A percentile compares a stretch with the other conserved stretches of the same genome.
These are phyloP conservation scores for Lethocerus indicus DNA, from an alignment of 1,140 invertebrate species.

Conservation along the genomic window DNA sequence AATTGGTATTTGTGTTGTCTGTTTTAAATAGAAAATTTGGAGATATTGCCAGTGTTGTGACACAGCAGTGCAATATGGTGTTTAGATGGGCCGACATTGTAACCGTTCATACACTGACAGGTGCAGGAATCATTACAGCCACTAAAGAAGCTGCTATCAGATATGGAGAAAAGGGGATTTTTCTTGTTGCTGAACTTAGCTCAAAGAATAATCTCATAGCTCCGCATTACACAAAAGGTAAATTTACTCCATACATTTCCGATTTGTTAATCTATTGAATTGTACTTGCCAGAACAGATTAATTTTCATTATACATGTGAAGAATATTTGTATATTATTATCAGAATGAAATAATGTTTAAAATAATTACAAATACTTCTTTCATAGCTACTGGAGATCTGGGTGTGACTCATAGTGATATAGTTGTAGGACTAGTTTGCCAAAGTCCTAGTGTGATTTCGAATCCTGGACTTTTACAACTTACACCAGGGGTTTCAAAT, in stretches of 20 bases:
- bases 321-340: too few species aligned
- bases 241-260: too few species aligned
- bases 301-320: too few species aligned
- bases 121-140: constrained; percentile 59
- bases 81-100: constrained; percentile 78
- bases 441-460: constrained; percentile 49
- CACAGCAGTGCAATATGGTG: constrained; percentile 61
- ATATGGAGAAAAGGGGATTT: too few species aligned
- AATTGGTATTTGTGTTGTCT: too few species aligned
- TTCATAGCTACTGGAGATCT: constrained; percentile 46
- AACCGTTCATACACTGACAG: constrained; percentile 75
- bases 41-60: constrained; percentile 89
- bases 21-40: constrained; percentile 68
- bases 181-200: constrained; percentile 78
- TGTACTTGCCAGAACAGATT: too few species aligned
- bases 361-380: too few species aligned
- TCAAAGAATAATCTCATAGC: constrained; percentile 59
- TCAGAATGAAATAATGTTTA: too few species aligned
- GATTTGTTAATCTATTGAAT: too few species aligned
- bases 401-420: constrained; percentile 41
- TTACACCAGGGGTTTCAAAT: constrained; percentile 75
- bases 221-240: constrained; percentile 54
- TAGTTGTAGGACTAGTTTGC: constrained; percentile 75
- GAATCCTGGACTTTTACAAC: constrained; percentile 55
- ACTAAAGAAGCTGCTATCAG: constrained; percentile 37